Evolutionary conservation across 2,113 vertebrate species (phyloP).

Genomic region (Phasianus colchicus): DNA sequence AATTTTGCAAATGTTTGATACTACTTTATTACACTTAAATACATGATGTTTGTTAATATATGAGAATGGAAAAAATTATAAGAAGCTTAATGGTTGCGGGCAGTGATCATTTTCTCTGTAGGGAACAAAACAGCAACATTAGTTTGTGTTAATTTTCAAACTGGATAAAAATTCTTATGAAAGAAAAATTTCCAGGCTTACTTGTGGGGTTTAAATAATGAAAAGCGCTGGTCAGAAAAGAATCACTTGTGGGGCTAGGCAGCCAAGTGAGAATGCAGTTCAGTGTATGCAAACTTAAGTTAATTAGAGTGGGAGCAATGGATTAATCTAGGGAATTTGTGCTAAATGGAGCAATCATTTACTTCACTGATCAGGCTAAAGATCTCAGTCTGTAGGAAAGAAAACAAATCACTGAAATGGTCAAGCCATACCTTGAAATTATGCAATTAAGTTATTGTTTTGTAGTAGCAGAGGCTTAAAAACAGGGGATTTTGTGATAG

Average conservation of each 20-base stretch:
- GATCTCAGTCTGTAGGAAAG: background rate
- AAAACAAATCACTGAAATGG: conserved; percentile 14
- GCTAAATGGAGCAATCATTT: conserved; percentile 48
- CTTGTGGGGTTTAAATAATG: background rate
- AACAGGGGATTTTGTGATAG: background rate
- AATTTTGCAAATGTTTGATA: background rate
- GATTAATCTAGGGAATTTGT: conserved; percentile 50
- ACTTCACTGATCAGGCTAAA: conserved; percentile 47
- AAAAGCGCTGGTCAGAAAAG: conserved; percentile 4
- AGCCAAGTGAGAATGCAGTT: conserved; percentile 40
- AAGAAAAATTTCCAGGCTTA: background rate
- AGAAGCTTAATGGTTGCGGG: background rate
- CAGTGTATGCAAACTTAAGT: conserved; percentile 35
- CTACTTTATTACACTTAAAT: background rate
- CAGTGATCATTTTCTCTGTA: background rate
- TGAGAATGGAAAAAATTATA: background rate
- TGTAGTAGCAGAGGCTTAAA: background rate
- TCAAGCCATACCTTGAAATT: conserved; percentile 26
- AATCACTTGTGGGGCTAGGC: conserved; percentile 10
- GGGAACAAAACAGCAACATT: background rate
- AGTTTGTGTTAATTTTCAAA: background rate
- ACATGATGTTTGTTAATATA: background rate
- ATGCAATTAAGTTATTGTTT: background rate
- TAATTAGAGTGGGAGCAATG: conserved; percentile 40
- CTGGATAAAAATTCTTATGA: background rate